Conservation (phyloP, 1,140 invertebrate species). For the Drosophila ohnishii region DNA sequence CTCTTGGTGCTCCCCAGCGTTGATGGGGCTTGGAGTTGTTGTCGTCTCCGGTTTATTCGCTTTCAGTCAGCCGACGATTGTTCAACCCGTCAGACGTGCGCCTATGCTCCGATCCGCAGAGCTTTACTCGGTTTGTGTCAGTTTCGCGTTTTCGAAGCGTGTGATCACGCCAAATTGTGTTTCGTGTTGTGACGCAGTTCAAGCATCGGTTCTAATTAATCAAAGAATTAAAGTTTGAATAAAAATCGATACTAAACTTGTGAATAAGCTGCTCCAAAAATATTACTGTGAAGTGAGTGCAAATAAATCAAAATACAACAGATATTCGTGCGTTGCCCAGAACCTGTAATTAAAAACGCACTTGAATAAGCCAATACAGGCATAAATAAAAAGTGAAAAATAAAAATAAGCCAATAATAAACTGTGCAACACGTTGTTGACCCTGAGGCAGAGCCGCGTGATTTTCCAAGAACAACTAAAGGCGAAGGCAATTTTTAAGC, state of each 20-base stretch:
- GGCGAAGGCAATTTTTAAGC: slow-evolving; percentile 51
- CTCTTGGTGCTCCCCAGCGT: slow-evolving; percentile 19
- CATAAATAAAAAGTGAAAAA: slow-evolving; percentile 5
- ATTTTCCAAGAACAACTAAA: slow-evolving; percentile 54
- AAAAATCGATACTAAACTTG: neutral
- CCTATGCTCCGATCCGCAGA: slow-evolving; percentile 21
- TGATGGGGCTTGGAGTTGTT: slow-evolving; percentile 46
- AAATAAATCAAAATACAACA: slow-evolving; percentile 24
- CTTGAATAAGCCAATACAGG: slow-evolving; percentile 48
- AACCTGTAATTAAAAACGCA: slow-evolving; percentile 74
- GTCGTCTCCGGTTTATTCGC: slow-evolving; percentile 39
- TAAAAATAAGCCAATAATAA: slow-evolving; percentile 17
- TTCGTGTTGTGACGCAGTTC: slow-evolving; percentile 22
- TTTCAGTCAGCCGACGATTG: slow-evolving; percentile 72
- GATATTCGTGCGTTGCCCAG: slow-evolving; percentile 27
- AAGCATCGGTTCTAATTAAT: slow-evolving; percentile 13
- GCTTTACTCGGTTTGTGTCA: slow-evolving; percentile 21
- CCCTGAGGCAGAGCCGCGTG: slow-evolving; percentile 58
- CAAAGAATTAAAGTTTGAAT: neutral
- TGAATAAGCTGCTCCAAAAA: slow-evolving; percentile 19
- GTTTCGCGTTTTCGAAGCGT: slow-evolving; percentile 34
- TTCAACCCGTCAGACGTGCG: slow-evolving; percentile 69
- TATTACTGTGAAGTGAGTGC: slow-evolving; percentile 43
- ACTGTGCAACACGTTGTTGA: slow-evolving; percentile 58
- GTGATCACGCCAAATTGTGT: slow-evolving; percentile 17